phyloP scores from a whole-genome alignment of 2,113 vertebrate species.

The Nothobranchius kuhntae region DNA sequence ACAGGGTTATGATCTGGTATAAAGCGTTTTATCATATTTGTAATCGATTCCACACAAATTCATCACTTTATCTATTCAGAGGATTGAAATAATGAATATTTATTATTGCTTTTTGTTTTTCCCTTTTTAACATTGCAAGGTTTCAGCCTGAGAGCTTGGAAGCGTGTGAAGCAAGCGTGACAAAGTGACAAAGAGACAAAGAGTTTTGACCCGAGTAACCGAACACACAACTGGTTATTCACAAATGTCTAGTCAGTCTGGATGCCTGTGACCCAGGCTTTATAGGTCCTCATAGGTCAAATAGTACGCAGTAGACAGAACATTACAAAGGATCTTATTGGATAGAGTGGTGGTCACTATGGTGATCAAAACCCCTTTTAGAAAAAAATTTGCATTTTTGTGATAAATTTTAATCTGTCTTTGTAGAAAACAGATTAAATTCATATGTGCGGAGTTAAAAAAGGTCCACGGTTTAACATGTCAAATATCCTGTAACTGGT shows the following conservation, averaged over 20 bases:
- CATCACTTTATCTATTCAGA: too few relatives aligned
- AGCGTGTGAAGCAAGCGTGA: constrained; percentile 8
- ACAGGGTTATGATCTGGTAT: too few relatives aligned
- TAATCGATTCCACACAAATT: too few relatives aligned
- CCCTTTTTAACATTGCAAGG: too few relatives aligned
- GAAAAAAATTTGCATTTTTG: neutral
- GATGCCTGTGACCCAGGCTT: constrained; percentile 36
- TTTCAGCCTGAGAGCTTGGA: neutral
- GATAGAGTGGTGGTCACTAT: constrained; percentile 8
- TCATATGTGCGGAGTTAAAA: too few relatives aligned
- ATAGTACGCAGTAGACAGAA: constrained; percentile 52
- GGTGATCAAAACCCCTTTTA: constrained; percentile 9
- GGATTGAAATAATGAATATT: too few relatives aligned
- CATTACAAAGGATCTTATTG: constrained; percentile 7
- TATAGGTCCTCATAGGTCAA: constrained; percentile 49
- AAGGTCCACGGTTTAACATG: too few relatives aligned
- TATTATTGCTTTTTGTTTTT: too few relatives aligned
- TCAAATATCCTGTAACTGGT: too few relatives aligned
- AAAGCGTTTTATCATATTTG: too few relatives aligned
- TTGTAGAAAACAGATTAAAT: neutral
- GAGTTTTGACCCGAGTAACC: constrained; percentile 38
- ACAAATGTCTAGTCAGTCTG: constrained; percentile 29
- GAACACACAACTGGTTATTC: constrained; percentile 47
- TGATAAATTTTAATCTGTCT: neutral
- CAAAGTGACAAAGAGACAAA: constrained; percentile 33